Evolutionary conservation across 2,888 invertebrate species (phyloP), one percentile per base, ranked within the genome.

Genomic region (Hypomecis atomaria): DNA sequence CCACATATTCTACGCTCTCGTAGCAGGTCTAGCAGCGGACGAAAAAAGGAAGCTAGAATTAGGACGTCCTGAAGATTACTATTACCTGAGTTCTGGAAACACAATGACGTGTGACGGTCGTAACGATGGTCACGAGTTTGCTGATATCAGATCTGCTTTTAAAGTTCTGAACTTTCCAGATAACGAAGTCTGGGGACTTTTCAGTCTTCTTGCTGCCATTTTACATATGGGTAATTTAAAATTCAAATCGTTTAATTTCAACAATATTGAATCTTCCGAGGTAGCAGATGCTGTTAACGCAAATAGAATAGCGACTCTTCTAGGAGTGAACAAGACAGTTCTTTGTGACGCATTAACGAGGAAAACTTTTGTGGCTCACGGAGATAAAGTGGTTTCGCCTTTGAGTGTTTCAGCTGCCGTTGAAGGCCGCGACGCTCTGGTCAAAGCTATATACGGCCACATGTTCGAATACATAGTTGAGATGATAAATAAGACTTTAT

Each of bases 1-100:
- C 86, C 99, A 99, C 84, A 97, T 99, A 69, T 99, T 99, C 90
- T 99, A 99, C 86, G 96, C 98, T 72, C 94, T 99, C 86, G 90
- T 99, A 64, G 96, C 96, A 8, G 99, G 99, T 0, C 86, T 99
- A 65, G 94, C 94, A 0, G 92, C 94, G 11, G 96, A 97, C 0
- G 98, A 99, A 81, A 97, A 96, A 78, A 94, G 94, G 67, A 95
- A 94, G 70, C 89, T 98, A 37, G 96, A 97, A 60, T 88, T 99
- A 40, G 94, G 94, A 7, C 95, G 95, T 42, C 94, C 97, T 0
- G 93, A 94, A 8, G 94, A 96, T 73, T 99, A 97, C 85, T 94
- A 94, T 75, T 98, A 98, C 83, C 92, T 99, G 43, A 96, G 95
- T 69, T 96, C 96, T 71, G 98, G 98, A 0, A 95, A 95, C 68